A percentile compares a stretch with the other conserved stretches of the same genome.
Evolutionary conservation across 2,797 vertebrate genomes (phyloP).

Genomic region (Siniperca scherzeri): DNA sequence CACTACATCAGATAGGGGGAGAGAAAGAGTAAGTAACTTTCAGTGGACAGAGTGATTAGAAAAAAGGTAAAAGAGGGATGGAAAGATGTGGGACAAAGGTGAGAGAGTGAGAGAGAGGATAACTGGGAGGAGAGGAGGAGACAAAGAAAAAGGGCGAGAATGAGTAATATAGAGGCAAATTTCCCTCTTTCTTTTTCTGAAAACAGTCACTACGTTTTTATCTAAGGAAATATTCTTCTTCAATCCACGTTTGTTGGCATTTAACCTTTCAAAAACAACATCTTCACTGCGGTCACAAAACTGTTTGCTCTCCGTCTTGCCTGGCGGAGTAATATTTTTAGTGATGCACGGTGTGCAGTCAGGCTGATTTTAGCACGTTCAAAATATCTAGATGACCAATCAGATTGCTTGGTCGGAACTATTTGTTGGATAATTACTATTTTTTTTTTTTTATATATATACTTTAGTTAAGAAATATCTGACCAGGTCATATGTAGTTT

Average conservation of each 20-base stretch:
- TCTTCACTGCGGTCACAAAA: no score
- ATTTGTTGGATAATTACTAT: not conserved
- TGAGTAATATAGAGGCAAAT: not conserved
- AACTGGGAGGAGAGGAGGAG: not conserved
- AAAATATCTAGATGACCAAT: no score
- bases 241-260: no score
- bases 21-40: not conserved
- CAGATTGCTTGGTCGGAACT: no score
- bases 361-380: no score
- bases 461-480: not conserved
- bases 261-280: no score
- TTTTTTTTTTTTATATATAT: not conserved
- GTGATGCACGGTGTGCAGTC: no score
- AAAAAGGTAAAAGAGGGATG: not conserved
- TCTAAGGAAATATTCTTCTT: no score
- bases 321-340: no score
- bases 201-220: no score
- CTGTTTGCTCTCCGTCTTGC: no score
- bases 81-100: conserved; percentile 6
- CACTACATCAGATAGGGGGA: not conserved
- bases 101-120: not conserved
- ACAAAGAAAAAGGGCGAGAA: not conserved
- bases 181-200: not conserved
- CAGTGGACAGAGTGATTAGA: not conserved
- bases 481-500: not conserved